Evolutionary conservation across 2,888 invertebrate genomes (phyloP).

Genomic region (Lycocerus yunnanus): DNA sequence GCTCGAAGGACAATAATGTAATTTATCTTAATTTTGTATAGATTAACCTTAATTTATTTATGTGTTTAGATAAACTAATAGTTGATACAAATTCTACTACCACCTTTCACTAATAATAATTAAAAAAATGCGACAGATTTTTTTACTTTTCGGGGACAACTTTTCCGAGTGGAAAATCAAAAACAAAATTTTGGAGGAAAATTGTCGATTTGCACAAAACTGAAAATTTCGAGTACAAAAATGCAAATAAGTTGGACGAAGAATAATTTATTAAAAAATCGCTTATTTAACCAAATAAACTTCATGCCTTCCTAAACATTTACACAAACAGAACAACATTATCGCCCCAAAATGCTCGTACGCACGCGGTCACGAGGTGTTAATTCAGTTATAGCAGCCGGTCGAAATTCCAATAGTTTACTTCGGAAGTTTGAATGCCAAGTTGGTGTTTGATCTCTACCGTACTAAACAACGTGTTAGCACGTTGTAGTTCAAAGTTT

Average conservation of each 20-base stretch:
- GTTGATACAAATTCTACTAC: neutral
- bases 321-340: conserved; percentile 15
- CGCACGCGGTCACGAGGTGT: conserved; percentile 32
- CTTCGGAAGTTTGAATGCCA: conserved; percentile 28
- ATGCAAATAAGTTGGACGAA: no score
- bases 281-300: neutral
- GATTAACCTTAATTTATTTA: neutral
- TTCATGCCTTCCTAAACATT: conserved; percentile 1
- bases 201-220: no score
- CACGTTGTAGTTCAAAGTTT: conserved; percentile 27
- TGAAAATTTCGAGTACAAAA: no score
- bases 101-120: neutral
- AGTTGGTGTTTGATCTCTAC: conserved; percentile 29
- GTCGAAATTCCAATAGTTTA: conserved; percentile 31
- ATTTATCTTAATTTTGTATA: neutral
- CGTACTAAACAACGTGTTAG: conserved; percentile 25
- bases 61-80: neutral
- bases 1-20: neutral
- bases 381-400: conserved; percentile 30
- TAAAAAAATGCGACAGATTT: neutral
- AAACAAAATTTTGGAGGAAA: no score
- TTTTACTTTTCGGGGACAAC: neutral
- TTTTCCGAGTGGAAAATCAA: no score
- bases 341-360: conserved; percentile 24
- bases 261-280: neutral